Percentiles rank a stretch among this genome's conserved stretches.
Evolutionary conservation across 2,888 invertebrate genomes (phyloP).

Genomic region (Chymomyza fuscimana): DNA sequence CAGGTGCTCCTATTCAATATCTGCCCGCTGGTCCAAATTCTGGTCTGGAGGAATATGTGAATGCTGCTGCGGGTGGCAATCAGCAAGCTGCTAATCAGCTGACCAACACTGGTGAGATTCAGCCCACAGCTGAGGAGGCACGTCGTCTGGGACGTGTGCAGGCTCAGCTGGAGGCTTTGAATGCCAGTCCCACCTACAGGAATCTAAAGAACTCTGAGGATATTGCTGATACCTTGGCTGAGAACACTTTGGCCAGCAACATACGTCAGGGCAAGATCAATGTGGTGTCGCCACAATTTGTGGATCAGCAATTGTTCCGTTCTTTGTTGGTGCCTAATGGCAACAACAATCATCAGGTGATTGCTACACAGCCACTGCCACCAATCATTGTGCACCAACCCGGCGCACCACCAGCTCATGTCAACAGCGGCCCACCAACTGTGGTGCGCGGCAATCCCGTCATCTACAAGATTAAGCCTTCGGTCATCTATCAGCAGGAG

Average conservation of each 20-base stretch:
- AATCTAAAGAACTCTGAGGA: slow-evolving; percentile 75
- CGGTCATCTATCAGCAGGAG: slow-evolving; percentile 77
- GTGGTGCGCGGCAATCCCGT: slow-evolving; percentile 77
- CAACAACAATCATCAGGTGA: slow-evolving; percentile 74
- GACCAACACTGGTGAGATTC: slow-evolving; percentile 68
- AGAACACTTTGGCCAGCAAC: slow-evolving; percentile 69
- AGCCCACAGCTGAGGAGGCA: slow-evolving; percentile 65
- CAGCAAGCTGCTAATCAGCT: slow-evolving; percentile 56
- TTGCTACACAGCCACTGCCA: slow-evolving; percentile 75
- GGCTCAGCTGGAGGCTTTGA: slow-evolving; percentile 69
- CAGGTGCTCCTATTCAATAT: slow-evolving; percentile 39
- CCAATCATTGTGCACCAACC: slow-evolving; percentile 77
- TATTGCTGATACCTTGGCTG: slow-evolving; percentile 75
- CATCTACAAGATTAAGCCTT: slow-evolving; percentile 78
- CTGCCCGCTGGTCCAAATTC: slow-evolving; percentile 46
- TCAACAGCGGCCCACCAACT: slow-evolving; percentile 77
- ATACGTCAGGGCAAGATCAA: slow-evolving; percentile 76
- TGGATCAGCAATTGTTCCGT: slow-evolving; percentile 75
- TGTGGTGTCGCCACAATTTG: slow-evolving; percentile 75
- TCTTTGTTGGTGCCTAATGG: slow-evolving; percentile 75
- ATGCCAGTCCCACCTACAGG: slow-evolving; percentile 67
- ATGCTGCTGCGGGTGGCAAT: slow-evolving; percentile 63
- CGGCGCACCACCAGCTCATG: slow-evolving; percentile 69
- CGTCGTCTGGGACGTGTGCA: slow-evolving; percentile 67
- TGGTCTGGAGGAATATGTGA: slow-evolving; percentile 72